phyloP scores from a whole-genome alignment of 2,888 invertebrate genomes.

The Caenorhabditis afra region DNA sequence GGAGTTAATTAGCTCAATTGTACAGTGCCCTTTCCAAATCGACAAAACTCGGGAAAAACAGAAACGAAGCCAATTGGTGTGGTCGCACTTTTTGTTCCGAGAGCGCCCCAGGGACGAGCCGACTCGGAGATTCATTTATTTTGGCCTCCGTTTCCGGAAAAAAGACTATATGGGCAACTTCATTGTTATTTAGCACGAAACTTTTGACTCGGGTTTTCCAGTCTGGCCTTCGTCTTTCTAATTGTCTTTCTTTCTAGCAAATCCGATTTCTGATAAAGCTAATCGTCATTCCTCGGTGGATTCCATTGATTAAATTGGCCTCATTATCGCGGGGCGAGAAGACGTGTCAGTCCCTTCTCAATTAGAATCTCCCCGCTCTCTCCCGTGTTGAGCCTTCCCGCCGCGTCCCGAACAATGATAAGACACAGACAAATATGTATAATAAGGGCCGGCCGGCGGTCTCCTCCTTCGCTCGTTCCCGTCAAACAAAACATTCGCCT shows the following conservation, averaged over 20 bases:
- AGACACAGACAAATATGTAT: slow-evolving; percentile 43
- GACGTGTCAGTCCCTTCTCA: too few species aligned
- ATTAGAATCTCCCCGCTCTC: background rate
- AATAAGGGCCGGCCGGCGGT: slow-evolving; percentile 16
- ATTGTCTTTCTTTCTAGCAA: too few species aligned
- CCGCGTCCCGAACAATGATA: slow-evolving; percentile 34
- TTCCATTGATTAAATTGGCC: too few species aligned
- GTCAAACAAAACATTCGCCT: slow-evolving; percentile 34
- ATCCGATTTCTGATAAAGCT: background rate
- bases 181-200: too few species aligned
- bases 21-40: background rate
- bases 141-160: background rate
- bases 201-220: too few species aligned
- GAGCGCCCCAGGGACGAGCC: slow-evolving; percentile 29
- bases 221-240: slow-evolving; percentile 1
- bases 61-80: slow-evolving; percentile 34
- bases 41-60: background rate
- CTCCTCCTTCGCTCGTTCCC: slow-evolving; percentile 1
- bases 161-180: background rate
- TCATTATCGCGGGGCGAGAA: too few species aligned
- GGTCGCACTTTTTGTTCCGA: slow-evolving; percentile 15
- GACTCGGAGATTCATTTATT: slow-evolving; percentile 13
- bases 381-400: background rate
- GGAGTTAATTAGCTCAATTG: background rate
- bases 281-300: background rate